Evolutionary conservation across 2,113 vertebrate species (phyloP).

Genomic region (Campylomormyrus numenius): DNA sequence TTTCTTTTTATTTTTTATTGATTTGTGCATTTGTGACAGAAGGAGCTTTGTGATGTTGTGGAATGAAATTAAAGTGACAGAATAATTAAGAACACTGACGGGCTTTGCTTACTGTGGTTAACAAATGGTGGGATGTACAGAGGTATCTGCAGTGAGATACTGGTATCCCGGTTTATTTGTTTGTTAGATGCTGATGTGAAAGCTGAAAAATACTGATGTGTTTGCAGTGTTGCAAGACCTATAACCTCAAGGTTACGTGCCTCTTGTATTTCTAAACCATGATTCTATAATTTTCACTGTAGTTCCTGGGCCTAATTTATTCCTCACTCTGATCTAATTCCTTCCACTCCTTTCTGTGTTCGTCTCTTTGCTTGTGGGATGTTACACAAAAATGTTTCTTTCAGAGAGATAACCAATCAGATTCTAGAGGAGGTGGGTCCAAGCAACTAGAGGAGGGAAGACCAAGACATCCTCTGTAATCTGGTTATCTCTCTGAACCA

Average conservation of each 20-base stretch:
- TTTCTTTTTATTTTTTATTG: neutral
- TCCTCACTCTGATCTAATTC: neutral
- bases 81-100: neutral
- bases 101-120: neutral
- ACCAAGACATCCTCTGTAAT: no score
- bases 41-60: neutral
- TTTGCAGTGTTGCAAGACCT: neutral
- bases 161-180: neutral
- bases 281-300: neutral
- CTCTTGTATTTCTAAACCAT: neutral
- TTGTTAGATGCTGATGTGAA: neutral
- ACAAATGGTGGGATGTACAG: neutral
- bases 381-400: no score
- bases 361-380: neutral
- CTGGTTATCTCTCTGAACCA: no score
- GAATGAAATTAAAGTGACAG: neutral
- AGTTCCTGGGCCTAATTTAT: neutral
- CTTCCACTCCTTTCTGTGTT: neutral
- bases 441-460: no score
- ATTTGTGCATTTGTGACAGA: neutral
- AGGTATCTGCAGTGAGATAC: neutral
- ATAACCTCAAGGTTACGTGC: neutral
- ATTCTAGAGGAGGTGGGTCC: no score
- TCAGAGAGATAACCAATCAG: no score
- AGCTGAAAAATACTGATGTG: neutral